Percentiles rank a stretch among this genome's conserved stretches.
These are phyloP conservation scores for Sylvilagus floridanus DNA, from an alignment of 2,797 vertebrate genomes.

Conservation along the genomic window DNA sequence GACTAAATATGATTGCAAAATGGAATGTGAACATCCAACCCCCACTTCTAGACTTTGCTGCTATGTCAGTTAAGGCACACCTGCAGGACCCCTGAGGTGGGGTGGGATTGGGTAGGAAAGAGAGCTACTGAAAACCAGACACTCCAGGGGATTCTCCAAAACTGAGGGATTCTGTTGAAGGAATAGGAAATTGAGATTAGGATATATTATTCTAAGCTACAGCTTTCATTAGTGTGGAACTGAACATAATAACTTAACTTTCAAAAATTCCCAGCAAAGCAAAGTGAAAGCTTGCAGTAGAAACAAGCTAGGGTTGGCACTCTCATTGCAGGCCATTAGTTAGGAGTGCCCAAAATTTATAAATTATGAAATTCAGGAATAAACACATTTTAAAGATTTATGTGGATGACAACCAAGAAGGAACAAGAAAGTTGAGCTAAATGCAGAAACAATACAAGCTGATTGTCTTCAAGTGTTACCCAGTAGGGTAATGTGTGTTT, in stretches of 20 bases:
- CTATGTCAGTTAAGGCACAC: not conserved
- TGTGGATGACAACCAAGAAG: not conserved
- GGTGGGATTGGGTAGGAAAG: accelerated
- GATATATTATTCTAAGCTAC: not conserved
- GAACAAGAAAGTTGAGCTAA: not conserved
- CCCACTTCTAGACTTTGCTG: not conserved
- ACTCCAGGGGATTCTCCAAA: not conserved
- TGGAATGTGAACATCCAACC: not conserved
- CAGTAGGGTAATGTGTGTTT: accelerated
- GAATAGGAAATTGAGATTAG: not conserved
- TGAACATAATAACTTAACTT: not conserved
- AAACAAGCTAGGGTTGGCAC: not conserved
- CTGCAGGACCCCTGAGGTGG: too few relatives aligned
- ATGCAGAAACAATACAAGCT: not conserved
- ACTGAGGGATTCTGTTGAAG: not conserved
- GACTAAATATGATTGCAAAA: not conserved
- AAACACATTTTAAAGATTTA: not conserved
- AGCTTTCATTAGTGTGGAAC: not conserved
- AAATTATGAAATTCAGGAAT: not conserved
- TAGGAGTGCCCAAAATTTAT: not conserved
- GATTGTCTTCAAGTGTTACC: accelerated
- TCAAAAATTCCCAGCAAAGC: not conserved
- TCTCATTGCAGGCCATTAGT: not conserved
- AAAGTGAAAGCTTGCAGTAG: not conserved
- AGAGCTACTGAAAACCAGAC: not conserved